Base-by-base conservation (phyloP, 92 coral and sea anemone species). In the Metridium senile region DNA sequence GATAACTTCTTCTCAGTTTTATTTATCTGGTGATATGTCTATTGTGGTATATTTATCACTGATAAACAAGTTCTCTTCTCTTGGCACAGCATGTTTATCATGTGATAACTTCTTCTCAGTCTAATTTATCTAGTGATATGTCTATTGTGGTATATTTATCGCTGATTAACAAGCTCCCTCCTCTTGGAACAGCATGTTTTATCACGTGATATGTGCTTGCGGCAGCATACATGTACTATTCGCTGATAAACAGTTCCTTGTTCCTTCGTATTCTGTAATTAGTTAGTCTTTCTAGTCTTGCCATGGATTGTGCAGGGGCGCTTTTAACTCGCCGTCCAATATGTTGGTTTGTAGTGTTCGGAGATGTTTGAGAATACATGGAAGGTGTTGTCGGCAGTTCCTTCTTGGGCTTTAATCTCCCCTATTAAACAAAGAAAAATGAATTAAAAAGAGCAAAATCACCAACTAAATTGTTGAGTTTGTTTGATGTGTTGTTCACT, bases 261-360 rank as follows among this genome's bases (percentile, higher is more conserved):
- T 75, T 89, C 22, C 90, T 72, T 80, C 74, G 84, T 25, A 81
- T 76, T 65, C 94, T 89, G 59, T 95, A 89, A 72, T 87, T 84
- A 46, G 88, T 79, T 1, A 91, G 81, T 66, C 96, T 70, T 74
- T 93, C 99, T 58, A 92, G 68, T 68, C 97, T 85, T 35, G 88
- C 96, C 91, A 95, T 95, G 19, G 92, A 81, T 39, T 89, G 74
- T 21, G 99, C 92, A 17, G 94, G 90, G 1, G 95, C 91, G 78
- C 98, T 93, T 70, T 85, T 80, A 22, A 83, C 88, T 28, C 99
- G 84, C 32, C 85, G 96, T 17, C 99, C 99, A 76, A 93, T 87
- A 32, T 95, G 91, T 33, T 75, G 98, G 68, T 80, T 95, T 58
- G 97, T 89, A 18, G 99, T 95, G 79, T 95, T 95, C n/a, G 99